Evolutionary conservation across 2,113 vertebrate genomes (phyloP), one percentile per base, ranked within the genome.

Genomic region (Mohoua ochrocephala): DNA sequence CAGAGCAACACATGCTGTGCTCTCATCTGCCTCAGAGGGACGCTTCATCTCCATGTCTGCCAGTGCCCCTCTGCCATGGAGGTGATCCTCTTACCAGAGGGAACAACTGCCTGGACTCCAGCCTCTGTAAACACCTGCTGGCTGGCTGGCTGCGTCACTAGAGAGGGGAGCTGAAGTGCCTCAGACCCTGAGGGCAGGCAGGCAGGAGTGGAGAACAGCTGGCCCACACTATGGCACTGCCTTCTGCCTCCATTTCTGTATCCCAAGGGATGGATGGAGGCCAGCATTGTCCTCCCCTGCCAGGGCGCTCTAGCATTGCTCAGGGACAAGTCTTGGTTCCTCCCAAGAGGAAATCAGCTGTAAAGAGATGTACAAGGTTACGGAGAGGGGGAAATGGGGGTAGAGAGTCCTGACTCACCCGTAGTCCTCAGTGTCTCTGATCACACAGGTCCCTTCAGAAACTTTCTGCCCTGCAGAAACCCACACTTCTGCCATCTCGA

Each of bases 111-210:
- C 41, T 77, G 45, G 28, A 5, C 21, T 59, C 33, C 56, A 10
- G 49, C 37, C 42, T 13, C 68, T 35, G 41, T 9, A 10, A 64
- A 23, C 26, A 59, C 31, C 22, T 24, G 3, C n/a, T 45, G 56
- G 1, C n/a, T 85, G 3, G 0, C 37, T 83, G 52, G 3, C 20
- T 39, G 27, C 42, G 26, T 17, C 26, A 4, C 35, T n/a, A 12
- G 41, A 41, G 35, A 52, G 33, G 10, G 33, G 21, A 86, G 27
- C 13, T 69, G 57, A 12, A 39, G 19, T 41, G 23, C 13, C 31
- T 27, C 28, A 68, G 21, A n/a, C 5, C 9, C 49, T 19, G 41
- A 27, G 17, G 13, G 1, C 9, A 27, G 77, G 33, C 49, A n/a
- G 31, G 54, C 49, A 75, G 35, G 22, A 35, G 11, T 15, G n/a